A percentile compares a stretch with the other conserved stretches of the same genome.
These are phyloP conservation scores for Staurois parvus DNA, from an alignment of 2,797 vertebrate genomes.

Conservation along the genomic window DNA sequence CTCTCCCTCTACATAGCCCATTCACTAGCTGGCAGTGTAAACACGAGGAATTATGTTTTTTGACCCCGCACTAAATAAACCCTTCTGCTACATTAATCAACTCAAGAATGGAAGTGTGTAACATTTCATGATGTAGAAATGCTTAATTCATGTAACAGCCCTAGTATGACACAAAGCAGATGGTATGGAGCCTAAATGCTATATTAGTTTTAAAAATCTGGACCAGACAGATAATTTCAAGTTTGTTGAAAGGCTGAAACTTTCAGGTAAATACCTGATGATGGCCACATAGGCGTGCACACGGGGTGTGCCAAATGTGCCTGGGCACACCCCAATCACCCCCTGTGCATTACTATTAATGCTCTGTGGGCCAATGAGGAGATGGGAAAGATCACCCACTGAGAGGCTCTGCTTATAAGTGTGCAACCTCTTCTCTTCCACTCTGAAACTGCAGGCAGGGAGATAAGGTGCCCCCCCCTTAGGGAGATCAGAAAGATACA, in stretches of 20 bases:
- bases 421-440: too few species aligned
- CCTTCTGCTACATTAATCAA: slow-evolving; percentile 39
- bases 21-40: slow-evolving; percentile 27
- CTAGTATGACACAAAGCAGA: slow-evolving; percentile 19
- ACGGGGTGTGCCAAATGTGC: too few species aligned
- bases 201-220: not conserved
- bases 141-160: not conserved
- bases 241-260: not conserved
- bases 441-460: too few species aligned
- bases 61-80: not conserved
- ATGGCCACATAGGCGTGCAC: too few species aligned
- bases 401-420: too few species aligned
- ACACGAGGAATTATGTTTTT: not conserved
- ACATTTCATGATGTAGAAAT: slow-evolving; percentile 14
- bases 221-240: not conserved
- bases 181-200: not conserved
- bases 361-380: too few species aligned
- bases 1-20: slow-evolving; percentile 15
- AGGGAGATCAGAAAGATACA: too few species aligned
- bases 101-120: slow-evolving; percentile 14
- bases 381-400: too few species aligned
- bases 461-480: too few species aligned
- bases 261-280: not conserved
- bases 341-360: too few species aligned
- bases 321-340: too few species aligned